A percentile compares a stretch with the other conserved stretches of the same genome.
These are phyloP conservation scores for Falcaria lacertinaria DNA, from an alignment of 2,888 invertebrate species.

Conservation along the genomic window DNA sequence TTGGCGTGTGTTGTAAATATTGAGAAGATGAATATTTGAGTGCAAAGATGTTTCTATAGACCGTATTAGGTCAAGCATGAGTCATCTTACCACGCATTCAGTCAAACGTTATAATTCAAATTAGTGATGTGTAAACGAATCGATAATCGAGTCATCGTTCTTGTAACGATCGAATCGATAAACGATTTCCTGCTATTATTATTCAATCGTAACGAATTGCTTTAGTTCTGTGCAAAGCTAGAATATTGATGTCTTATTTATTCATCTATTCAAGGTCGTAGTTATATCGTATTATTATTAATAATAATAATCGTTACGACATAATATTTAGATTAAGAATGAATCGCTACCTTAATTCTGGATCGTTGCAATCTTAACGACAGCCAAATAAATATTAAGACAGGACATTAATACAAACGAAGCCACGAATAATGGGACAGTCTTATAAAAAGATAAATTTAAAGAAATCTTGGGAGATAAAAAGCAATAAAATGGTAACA, in stretches of 20 bases:
- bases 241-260: neutral
- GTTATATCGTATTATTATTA: too few relatives aligned
- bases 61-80: neutral
- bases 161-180: neutral
- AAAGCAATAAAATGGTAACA: constrained; percentile 3
- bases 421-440: neutral
- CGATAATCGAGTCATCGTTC: neutral
- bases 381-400: neutral
- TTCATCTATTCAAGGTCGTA: too few relatives aligned
- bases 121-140: neutral
- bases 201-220: too few relatives aligned
- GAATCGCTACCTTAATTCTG: neutral
- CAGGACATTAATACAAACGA: neutral
- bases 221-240: neutral
- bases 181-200: neutral
- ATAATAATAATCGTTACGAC: neutral
- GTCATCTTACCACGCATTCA: neutral
- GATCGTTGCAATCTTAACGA: neutral
- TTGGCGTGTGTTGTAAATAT: neutral
- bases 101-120: neutral
- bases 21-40: neutral
- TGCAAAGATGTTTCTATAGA: neutral
- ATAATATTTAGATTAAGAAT: neutral
- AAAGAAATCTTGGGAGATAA: constrained; percentile 1
- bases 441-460: neutral